These are phyloP conservation scores for Girardinichthys multiradiatus DNA, from an alignment of 2,113 vertebrate genomes.

Conservation along the genomic window DNA sequence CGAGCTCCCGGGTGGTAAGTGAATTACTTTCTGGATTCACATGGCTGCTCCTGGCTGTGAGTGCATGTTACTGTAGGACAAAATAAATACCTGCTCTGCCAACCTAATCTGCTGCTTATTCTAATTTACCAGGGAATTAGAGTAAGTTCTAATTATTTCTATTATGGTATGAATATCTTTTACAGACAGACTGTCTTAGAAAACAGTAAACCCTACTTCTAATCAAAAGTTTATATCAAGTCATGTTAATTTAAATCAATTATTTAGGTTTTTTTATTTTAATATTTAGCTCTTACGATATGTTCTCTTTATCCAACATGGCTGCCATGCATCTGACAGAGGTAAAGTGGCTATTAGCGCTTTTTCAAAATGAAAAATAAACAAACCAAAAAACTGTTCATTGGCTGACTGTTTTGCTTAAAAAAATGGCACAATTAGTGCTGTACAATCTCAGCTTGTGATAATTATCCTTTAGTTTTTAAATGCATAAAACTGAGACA, in stretches of 20 bases:
- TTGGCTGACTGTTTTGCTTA: no score
- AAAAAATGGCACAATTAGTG: no score
- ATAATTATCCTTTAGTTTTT: no score
- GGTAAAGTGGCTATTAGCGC: no score
- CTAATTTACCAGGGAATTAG: background rate
- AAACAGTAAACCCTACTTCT: background rate
- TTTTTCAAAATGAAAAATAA: no score
- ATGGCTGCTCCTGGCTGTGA: background rate
- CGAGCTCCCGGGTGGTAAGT: conserved; percentile 20
- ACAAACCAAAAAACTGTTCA: no score
- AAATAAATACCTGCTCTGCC: background rate
- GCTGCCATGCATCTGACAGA: no score
- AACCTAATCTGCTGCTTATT: background rate
- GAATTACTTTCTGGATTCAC: conserved; percentile 6
- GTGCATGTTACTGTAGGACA: background rate
- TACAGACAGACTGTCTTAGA: background rate
- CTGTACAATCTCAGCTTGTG: no score
- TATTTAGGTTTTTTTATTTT: background rate
- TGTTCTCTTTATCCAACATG: no score
- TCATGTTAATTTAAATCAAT: background rate
- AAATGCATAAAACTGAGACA: no score
- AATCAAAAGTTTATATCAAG: background rate
- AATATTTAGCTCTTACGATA: no score
- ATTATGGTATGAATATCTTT: background rate
- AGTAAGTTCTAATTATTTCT: background rate